phyloP scores from a whole-genome alignment of 2,113 vertebrate genomes.

The Corvus moneduloides region DNA sequence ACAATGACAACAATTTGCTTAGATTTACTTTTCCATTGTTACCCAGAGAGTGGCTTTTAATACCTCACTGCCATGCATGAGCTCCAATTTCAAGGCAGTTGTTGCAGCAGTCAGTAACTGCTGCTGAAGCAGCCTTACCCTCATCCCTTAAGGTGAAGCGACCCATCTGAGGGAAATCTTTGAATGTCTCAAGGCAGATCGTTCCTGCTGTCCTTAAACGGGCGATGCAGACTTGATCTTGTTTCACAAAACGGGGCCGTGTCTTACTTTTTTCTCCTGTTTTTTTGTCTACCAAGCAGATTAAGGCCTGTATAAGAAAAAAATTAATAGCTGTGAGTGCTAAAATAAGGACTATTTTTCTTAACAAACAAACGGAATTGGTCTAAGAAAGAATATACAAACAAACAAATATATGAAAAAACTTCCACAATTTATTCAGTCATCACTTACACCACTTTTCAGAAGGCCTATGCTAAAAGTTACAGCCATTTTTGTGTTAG shows the following conservation, averaged over 20 bases:
- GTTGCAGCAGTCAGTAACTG: background rate
- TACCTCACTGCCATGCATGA: background rate
- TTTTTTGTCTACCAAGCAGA: conserved; percentile 99
- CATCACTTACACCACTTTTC: background rate
- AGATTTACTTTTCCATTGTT: background rate
- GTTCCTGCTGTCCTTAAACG: conserved; percentile 92
- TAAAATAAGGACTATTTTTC: background rate
- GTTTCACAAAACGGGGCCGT: conserved; percentile 97
- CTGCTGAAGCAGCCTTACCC: conserved; percentile 76
- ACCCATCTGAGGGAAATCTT: conserved; percentile 99
- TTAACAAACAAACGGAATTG: background rate
- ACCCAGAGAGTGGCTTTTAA: background rate
- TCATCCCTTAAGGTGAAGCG: conserved; percentile 97
- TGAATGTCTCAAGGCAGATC: conserved; percentile 99
- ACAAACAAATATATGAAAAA: background rate
- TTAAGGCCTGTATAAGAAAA: conserved; percentile 86
- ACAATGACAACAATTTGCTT: background rate
- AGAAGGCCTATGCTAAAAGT: background rate
- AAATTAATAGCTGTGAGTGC: background rate
- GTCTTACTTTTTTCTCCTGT: conserved; percentile 97
- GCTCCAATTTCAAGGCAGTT: background rate
- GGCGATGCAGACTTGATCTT: conserved; percentile 98
- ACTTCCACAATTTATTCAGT: background rate
- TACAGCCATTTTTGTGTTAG: background rate
- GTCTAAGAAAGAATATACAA: background rate